Base-by-base conservation (phyloP, 2,113 vertebrate species). In the Ramphastos sulfuratus region DNA sequence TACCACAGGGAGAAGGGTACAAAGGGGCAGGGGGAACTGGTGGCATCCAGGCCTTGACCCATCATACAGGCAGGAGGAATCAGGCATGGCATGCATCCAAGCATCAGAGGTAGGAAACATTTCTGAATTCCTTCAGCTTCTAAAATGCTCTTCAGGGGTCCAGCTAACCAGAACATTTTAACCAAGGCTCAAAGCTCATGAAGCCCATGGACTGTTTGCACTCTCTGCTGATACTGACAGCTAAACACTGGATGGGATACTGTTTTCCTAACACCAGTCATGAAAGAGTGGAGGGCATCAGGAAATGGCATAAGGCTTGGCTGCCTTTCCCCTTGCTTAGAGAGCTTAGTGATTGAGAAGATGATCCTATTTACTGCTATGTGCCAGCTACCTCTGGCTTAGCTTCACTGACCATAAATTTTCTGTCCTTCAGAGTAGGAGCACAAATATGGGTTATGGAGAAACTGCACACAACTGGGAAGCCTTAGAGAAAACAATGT, bases 341-440 rank as follows among this genome's bases (percentile, higher is more conserved):
- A 35, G 44, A 35, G 44, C 48, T 56, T 11, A 70, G 46, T 2
- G 0, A 71, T 7, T 12, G 37, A 87, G 74, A 78, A 55, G 92
- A 93, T 39, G 31, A 96, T 73, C 75, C 78, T 42, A 19, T 58
- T 82, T 75, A 77, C 31, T 89, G 35, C 59, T 76, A 35, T 1
- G 11, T 73, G 55, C 63, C 94, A 93, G 69, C 33, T 87, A 85
- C 48, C 67, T 93, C 89, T 74, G 77, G 71, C 70, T 91, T 89
- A 66, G 69, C 76, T 71, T 71, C 82, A 78, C 56, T 74, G 65
- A 73, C 69, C 48, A 72, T 85, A 87, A 92, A 89, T 89, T 77
- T 93, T 89, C 67, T 89, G 56, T 42, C 60, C 72, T 89, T 81
- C 79, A 61, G 37, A 71, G 21, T 16, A 78, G 24, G 10, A 78